Evolutionary conservation across 2,797 vertebrate genomes (phyloP), one percentile per base, ranked within the genome.

Genomic region (Crenichthys baileyi): DNA sequence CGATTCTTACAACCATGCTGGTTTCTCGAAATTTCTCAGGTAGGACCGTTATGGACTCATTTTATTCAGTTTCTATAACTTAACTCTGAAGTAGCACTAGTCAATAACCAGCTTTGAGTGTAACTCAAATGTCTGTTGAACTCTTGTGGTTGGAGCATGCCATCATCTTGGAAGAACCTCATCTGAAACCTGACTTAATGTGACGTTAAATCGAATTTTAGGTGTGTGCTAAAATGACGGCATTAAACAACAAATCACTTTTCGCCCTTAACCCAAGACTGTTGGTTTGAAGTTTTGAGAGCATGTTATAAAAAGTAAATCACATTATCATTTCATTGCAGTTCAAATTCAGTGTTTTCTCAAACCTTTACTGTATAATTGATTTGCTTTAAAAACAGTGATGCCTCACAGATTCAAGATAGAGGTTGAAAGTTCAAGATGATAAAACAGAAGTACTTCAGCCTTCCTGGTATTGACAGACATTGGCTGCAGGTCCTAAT

Each of bases 1-100:
- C 98, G 77, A 98, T 99, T 91, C 97, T 99, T 70, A 99, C 98
- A 60, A 98, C 98, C 85, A 99, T 99, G 98, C 91, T 99, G 95
- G 98, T 98, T 82, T 99, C 97, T 77, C 93, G 98, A 77, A 99
- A 99, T 94, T 99, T 99, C 94, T 98, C 98, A 92, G 98, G 98
- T 99, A 95, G 97, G 97, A 89, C 39, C 56, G 65, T 22, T 51
- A 13, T 60, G 22, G 12, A n/a, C 6, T 18, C 48, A 53, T 56
- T 70, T 71, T 15, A 53, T 72, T 7, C 71, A 20, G 55, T 3
- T 56, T 9, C 13, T 50, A 12, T 70, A 29, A 53, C 78, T 4
- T 73, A 0, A 7, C 29, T 74, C 18, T 51, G 16, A 75, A 22
- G 31, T 26, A 55, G 24, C 55, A 70, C 78, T 16, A 75, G 3